These are phyloP conservation scores for Ectobius pallidus DNA, from an alignment of 2,888 invertebrate genomes.

Conservation along the genomic window DNA sequence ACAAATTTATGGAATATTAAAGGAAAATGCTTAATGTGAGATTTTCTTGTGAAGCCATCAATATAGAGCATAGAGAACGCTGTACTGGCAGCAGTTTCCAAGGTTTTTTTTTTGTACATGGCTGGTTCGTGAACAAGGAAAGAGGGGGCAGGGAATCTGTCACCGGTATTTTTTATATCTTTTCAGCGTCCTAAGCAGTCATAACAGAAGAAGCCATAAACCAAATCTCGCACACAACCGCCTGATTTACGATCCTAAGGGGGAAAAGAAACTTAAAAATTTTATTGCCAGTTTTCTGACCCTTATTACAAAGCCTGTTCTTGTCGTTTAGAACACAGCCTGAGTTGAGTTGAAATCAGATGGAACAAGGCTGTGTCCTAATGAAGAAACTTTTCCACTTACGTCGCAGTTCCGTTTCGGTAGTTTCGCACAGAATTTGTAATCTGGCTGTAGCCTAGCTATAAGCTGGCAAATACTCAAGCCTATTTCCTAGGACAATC, in stretches of 20 bases:
- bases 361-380: not conserved
- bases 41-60: too few species aligned
- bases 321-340: not conserved
- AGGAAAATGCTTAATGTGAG: too few species aligned
- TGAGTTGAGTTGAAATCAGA: not conserved
- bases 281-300: not conserved
- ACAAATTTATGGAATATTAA: too few species aligned
- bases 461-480: too few species aligned
- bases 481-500: too few species aligned
- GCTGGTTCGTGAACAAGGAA: not conserved
- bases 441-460: too few species aligned
- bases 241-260: conserved; percentile 4
- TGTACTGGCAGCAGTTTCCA: too few species aligned
- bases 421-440: too few species aligned
- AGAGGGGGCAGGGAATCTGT: not conserved
- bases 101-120: too few species aligned
- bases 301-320: not conserved
- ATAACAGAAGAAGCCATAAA: conserved; percentile 13
- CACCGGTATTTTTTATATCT: not conserved
- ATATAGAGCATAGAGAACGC: too few species aligned
- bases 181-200: conserved; percentile 3
- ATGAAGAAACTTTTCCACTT: not conserved
- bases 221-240: not conserved
- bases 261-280: not conserved
- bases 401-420: too few species aligned